Conservation (phyloP, 2,113 vertebrate species). For the Thryonomys swinderianus region DNA sequence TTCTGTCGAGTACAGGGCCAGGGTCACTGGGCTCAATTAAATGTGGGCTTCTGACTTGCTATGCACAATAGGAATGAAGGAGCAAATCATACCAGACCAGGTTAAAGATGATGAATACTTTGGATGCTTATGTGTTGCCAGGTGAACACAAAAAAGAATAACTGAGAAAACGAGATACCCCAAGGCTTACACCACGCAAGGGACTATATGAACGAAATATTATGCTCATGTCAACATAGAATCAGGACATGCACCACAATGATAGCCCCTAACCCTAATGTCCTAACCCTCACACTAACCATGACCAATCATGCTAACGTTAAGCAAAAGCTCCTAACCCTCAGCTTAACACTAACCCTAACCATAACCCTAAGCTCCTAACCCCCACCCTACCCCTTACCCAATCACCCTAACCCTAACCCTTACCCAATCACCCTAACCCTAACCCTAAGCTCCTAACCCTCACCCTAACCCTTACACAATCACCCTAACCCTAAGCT, state of each 20-base stretch:
- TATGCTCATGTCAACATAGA: accelerated
- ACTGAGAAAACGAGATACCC: accelerated
- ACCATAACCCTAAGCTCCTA: no score
- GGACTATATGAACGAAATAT: background rate
- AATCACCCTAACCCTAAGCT: background rate
- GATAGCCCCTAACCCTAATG: no score
- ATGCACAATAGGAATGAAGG: no score
- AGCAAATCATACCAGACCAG: background rate
- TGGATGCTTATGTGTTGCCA: background rate
- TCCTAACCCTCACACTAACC: no score
- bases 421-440: no score
- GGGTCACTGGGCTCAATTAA: no score
- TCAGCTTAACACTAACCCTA: background rate
- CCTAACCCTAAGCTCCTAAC: no score
- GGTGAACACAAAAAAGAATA: background rate
- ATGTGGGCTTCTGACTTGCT: accelerated
- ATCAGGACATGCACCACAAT: accelerated
- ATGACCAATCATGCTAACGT: no score
- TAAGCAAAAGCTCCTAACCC: background rate
- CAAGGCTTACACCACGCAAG: accelerated
- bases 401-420: no score
- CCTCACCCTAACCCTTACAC: no score
- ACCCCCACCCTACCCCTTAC: no score
- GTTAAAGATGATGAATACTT: background rate
- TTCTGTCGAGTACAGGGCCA: no score